Base-by-base conservation (phyloP, 2,888 invertebrate genomes). In the Oligia strigilis region DNA sequence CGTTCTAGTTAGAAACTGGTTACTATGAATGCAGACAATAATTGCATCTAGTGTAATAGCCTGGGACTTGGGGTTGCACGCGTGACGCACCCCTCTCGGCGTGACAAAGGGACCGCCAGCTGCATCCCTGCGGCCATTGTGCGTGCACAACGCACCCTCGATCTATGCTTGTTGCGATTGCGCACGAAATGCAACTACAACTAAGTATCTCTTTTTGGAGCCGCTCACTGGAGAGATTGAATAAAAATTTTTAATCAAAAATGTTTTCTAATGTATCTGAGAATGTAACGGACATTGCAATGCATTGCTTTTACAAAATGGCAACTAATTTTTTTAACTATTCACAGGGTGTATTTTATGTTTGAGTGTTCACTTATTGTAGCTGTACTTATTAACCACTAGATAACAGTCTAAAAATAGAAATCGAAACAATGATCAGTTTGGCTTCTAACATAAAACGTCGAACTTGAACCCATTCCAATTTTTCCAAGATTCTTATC, bases 91-190 rank as follows among this genome's bases (percentile, higher is more conserved):
- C 86, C 90, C 85, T 84, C 77, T 71, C 67, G 19, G 74, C 36
- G 71, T 72, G 67, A 90, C 88, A 89, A 89, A 62, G 72, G 69
- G 84, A 72, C 65, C 62, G 92, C 83, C 94, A 94, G 94, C 94
- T 94, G 94, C 93, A 89, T 88, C 88, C 84, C 87, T 78, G 80
- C 88, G 72, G 83, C 92, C 89, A 87, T 89, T 89, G 88, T 89
- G 60, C 82, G 66, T 62, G 66, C 72, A 85, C 84, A 82, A 92
- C 91, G 83, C 85, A 81, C 93, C 93, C 93, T 90, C 90, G 89
- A 91, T 91, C 91, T 92, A 92, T 89, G 82, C 85, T 76, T 77
- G 80, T 84, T 86, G 85, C 83, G 84, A 83, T 77, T 81, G 76
- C 76, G 77, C 81, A 86, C 75, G 82, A 75, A 80, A 83, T 84